Base-by-base conservation (phyloP, 2,797 vertebrate genomes). In the Thripadectes ignobilis region DNA sequence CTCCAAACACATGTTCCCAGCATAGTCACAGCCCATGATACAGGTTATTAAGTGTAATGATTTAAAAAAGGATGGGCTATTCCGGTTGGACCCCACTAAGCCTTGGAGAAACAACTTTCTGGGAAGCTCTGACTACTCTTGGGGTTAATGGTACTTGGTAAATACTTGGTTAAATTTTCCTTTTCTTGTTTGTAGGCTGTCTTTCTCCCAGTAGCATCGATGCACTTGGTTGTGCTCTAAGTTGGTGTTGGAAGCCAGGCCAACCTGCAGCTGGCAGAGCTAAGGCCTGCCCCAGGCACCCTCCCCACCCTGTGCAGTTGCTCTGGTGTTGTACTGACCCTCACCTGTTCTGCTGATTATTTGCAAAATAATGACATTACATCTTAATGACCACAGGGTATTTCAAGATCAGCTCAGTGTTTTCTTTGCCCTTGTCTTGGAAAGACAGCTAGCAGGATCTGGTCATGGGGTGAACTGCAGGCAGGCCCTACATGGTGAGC, bases 1-100 rank as follows among this genome's bases (percentile, higher is more conserved):
- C 26, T 57, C 17, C 22, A 36, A 4, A n/a, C 65, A 24, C 11
- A 0, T 0, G 0, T 52, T 77, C 55, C 38, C 2, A 2, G 54
- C 48, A 23, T 55, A 52, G 34, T 49, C 32, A 11, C 0, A 0
- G 26, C 34, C 12, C 32, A 34, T 0, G 1, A 46, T 20, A 11
- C 34, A 38, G 7, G 39, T 82, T 48, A 38, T 39, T 29, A 57
- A 36, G 32, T 8, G 19, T 27, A 18, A 27, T 43, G 58, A 13
- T 38, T 59, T 59, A 85, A 23, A 13, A 52, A 57, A 5, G 20
- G 12, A 15, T 54, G 34, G 8, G 18, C 13, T 83, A 48, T 73
- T 73, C 67, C 18, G 8, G 32, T 59, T 54, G 49, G 15, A 39
- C 9, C 48, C 21, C 39, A 10, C 23, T 51, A 46, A 76, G 38